Base-by-base conservation (phyloP, 2,113 vertebrate genomes). In the Psophia crepitans region DNA sequence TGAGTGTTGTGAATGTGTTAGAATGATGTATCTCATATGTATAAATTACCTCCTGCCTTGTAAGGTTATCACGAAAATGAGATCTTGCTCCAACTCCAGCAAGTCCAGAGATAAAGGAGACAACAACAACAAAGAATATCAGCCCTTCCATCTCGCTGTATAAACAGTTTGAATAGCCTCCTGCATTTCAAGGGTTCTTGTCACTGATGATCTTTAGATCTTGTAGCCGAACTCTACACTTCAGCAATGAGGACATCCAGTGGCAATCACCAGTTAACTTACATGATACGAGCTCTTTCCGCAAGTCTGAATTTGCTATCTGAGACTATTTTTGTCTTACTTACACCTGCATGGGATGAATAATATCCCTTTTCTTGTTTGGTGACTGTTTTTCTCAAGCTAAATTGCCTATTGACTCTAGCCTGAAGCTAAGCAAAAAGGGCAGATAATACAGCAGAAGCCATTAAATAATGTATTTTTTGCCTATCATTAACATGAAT, bases 161-260 rank as follows among this genome's bases (percentile, higher is more conserved):
- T 53, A 93, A 94, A 95, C 64, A 92, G 84, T 88, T 69, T 89
- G 81, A 95, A 95, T 51, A 93, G 91, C 49, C 78, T 91, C 56
- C 87, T 93, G 91, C 93, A 77, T 93, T 90, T 96, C 89, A 91
- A 96, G 89, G 70, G 87, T 83, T 79, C 91, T 96, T 91, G 94
- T 94, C 87, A 94, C 75, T 70, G 89, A 89, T 94, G 87, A 96
- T 97, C 96, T 97, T 95, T 79, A 93, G 92, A 95, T 89, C 87
- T 87, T 48, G 87, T 83, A 94, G 81, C 49, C 8, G 20, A 97
- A 96, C 91, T 96, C 81, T 95, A 94, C 95, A 91, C 95, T 97
- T 97, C 95, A 95, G 96, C 96, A 96, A 96, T 94, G 94, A 96
- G 96, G 96, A 95, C 94, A 96, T 95, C 94, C 96, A 95, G 95